phyloP scores from a whole-genome alignment of 2,113 vertebrate species.

The Argyrosomus japonicus region DNA sequence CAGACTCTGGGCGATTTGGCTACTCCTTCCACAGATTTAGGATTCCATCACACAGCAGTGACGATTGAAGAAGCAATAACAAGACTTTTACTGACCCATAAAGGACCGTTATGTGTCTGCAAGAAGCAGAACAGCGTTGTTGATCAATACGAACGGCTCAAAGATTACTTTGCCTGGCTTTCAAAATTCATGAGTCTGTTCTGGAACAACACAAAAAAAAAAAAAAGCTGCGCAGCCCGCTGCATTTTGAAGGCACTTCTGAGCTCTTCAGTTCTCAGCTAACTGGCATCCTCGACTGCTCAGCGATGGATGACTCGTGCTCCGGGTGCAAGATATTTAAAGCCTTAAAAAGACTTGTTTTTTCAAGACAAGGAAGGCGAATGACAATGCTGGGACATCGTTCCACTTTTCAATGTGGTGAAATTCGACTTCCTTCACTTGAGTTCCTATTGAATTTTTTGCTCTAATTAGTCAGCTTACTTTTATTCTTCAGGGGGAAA shows the following conservation, averaged over 20 bases:
- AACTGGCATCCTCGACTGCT: constrained; percentile 47
- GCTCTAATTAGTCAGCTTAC: constrained; percentile 26
- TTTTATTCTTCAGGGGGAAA: constrained; percentile 5
- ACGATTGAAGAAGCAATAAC: constrained; percentile 33
- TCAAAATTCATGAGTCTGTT: constrained; percentile 33
- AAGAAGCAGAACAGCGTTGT: neutral
- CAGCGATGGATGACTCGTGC: constrained; percentile 47
- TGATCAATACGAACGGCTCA: constrained; percentile 26
- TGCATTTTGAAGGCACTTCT: constrained; percentile 39
- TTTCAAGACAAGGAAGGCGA: constrained; percentile 22
- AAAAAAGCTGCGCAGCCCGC: neutral
- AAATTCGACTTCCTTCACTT: constrained; percentile 21
- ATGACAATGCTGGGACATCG: constrained; percentile 12
- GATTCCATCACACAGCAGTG: neutral
- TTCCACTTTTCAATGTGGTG: constrained; percentile 10
- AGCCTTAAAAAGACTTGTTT: constrained; percentile 51
- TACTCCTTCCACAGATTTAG: neutral
- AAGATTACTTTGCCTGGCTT: constrained; percentile 23
- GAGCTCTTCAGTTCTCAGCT: constrained; percentile 45
- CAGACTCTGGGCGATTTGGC: neutral
- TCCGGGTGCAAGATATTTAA: constrained; percentile 55
- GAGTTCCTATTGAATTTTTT: constrained; percentile 18
- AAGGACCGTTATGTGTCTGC: constrained; percentile 9
- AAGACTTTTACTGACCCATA: constrained; percentile 40
- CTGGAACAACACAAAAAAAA: neutral